phyloP scores from a whole-genome alignment of 2,888 invertebrate genomes.

The Microplitis manilae region DNA sequence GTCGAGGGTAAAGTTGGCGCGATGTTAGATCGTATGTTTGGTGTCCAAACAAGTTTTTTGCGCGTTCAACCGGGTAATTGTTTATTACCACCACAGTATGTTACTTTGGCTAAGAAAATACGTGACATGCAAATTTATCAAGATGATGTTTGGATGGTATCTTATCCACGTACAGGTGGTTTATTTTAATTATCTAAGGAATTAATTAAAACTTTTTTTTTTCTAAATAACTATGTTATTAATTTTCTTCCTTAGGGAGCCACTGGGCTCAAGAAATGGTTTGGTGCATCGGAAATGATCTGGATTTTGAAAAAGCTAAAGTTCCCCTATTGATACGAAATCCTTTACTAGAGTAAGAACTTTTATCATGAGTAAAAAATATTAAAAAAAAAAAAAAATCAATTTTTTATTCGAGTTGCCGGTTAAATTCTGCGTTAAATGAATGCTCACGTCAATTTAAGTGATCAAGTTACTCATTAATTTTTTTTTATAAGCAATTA shows the following conservation, averaged over 20 bases:
- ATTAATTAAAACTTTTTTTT: slow-evolving; percentile 21
- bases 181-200: slow-evolving; percentile 2
- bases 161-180: slow-evolving; percentile 90
- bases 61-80: slow-evolving; percentile 82
- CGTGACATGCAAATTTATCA: slow-evolving; percentile 80
- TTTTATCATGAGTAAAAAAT: neutral
- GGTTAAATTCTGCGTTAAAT: too few relatives aligned
- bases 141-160: slow-evolving; percentile 89
- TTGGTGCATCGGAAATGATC: slow-evolving; percentile 87
- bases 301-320: slow-evolving; percentile 84
- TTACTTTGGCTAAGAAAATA: slow-evolving; percentile 80
- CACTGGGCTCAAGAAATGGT: slow-evolving; percentile 96
- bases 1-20: slow-evolving; percentile 76
- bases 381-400: slow-evolving; percentile 2
- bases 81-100: slow-evolving; percentile 80
- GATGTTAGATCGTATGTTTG: slow-evolving; percentile 79
- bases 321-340: slow-evolving; percentile 75
- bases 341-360: slow-evolving; percentile 68
- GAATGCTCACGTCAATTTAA: too few relatives aligned
- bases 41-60: slow-evolving; percentile 79
- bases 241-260: slow-evolving; percentile 76
- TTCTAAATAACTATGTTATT: slow-evolving; percentile 19
- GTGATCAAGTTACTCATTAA: neutral
- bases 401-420: too few relatives aligned
- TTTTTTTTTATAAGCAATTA: slow-evolving; percentile 16